These are phyloP conservation scores for Temnothorax ravouxi DNA, from an alignment of 2,888 invertebrate species.

Conservation along the genomic window DNA sequence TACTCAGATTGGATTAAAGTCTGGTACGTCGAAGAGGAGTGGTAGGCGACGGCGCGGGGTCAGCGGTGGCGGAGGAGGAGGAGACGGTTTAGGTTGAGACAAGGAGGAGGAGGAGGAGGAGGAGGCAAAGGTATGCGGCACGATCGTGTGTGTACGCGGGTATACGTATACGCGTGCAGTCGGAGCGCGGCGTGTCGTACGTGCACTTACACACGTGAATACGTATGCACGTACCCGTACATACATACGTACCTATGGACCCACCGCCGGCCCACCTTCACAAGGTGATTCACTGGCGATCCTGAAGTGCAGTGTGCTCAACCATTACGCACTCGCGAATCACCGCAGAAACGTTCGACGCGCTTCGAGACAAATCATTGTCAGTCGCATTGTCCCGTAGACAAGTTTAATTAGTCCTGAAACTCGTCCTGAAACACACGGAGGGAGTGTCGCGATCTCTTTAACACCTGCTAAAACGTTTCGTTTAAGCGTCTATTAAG, in stretches of 20 bases:
- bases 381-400: constrained; percentile 2
- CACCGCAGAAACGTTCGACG: constrained; percentile 67
- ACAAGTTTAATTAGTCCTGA: background rate
- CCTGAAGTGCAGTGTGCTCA: constrained; percentile 75
- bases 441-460: background rate
- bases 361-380: constrained; percentile 49
- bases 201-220: constrained; percentile 60
- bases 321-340: constrained; percentile 73
- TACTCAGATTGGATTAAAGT: constrained; percentile 82
- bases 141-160: constrained; percentile 44
- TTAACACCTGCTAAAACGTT: background rate
- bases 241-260: constrained; percentile 63
- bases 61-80: constrained; percentile 44
- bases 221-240: constrained; percentile 52
- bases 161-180: constrained; percentile 55
- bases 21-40: constrained; percentile 72
- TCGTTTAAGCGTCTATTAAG: background rate
- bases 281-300: constrained; percentile 83
- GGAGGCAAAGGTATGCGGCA: constrained; percentile 75
- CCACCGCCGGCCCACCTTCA: constrained; percentile 80
- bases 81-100: constrained; percentile 60
- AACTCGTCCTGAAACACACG: constrained; percentile 10
- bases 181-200: constrained; percentile 38
- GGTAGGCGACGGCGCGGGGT: constrained; percentile 63
- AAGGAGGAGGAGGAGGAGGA: constrained; percentile 60